phyloP scores from a whole-genome alignment of 2,888 invertebrate species.

The Caenorhabditis uteleia region DNA sequence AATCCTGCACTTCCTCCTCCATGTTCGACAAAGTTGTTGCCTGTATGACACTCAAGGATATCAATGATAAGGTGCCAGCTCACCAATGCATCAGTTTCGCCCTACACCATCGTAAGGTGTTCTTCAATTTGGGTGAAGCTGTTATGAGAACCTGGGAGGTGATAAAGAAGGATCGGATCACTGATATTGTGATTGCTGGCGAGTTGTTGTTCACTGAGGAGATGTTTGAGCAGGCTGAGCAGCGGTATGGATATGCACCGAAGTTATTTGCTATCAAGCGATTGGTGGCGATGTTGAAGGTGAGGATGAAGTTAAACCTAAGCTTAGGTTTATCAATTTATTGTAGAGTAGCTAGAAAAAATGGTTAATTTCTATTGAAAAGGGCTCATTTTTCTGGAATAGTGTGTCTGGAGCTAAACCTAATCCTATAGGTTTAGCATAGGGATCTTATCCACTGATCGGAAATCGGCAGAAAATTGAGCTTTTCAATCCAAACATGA shows the following conservation, averaged over 20 bases:
- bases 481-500: too few species aligned
- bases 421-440: too few species aligned
- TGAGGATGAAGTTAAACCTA: background rate
- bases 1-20: conserved; percentile 13
- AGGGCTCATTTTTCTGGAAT: background rate
- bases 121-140: conserved; percentile 70
- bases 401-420: too few species aligned
- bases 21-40: conserved; percentile 40
- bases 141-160: conserved; percentile 62
- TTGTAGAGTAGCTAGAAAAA: background rate
- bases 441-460: too few species aligned
- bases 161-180: conserved; percentile 59
- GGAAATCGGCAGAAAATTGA: too few species aligned
- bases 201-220: conserved; percentile 51
- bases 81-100: conserved; percentile 33
- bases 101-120: conserved; percentile 69
- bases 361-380: too few species aligned
- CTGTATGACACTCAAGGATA: conserved; percentile 34
- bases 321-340: too few species aligned
- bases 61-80: conserved; percentile 27
- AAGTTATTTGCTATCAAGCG: conserved; percentile 24
- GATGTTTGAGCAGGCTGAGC: conserved; percentile 46
- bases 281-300: conserved; percentile 41
- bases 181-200: conserved; percentile 59
- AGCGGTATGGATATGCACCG: conserved; percentile 28